Base-by-base conservation (phyloP, 2,113 vertebrate species). In the Trichechus manatus region DNA sequence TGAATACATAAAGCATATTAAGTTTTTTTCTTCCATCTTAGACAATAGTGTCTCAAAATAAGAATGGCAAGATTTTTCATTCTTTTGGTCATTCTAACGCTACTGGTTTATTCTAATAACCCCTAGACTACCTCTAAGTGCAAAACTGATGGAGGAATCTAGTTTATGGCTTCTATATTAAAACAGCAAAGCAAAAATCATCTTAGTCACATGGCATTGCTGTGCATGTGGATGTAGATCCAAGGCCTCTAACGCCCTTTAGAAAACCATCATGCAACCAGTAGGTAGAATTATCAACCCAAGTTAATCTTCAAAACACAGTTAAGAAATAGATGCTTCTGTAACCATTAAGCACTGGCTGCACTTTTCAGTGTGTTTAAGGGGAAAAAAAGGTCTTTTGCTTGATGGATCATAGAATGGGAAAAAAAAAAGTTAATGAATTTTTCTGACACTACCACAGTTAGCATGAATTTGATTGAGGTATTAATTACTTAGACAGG, bases 401-500 rank as follows among this genome's bases (percentile, higher is more conserved):
- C 20, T 44, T 81, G 87, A 36, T 36, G 42, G 70, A 74, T 75
- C 33, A 87, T 27, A 70, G 61, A 59, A 95, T 42, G 63, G 96
- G 20, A 9, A 50, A 74, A 63, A 81, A 92, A 95, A 92, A 79
- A 88, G 53, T 64, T 66, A 96, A 80, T 86, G 77, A 95, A 81
- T 70, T 96, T 94, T 97, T 95, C 92, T 93, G 84, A 95, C 89
- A 93, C 89, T 82, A 88, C 53, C 2, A 0, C 93, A 78, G 68
- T 44, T 66, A 94, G 72, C 61, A 81, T 44, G 75, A 79, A 90
- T 96, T 90, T 97, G 96, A 97, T 68, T 87, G 95, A 97, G 90
- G 96, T 90, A 97, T 96, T 97, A 97, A 97, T 98, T 97, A 91
- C 89, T 96, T 95, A 95, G 95, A 95, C 96, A 98, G 97, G 95